phyloP scores from a whole-genome alignment of 2,888 invertebrate species.

The Metallyticus violacea region DNA sequence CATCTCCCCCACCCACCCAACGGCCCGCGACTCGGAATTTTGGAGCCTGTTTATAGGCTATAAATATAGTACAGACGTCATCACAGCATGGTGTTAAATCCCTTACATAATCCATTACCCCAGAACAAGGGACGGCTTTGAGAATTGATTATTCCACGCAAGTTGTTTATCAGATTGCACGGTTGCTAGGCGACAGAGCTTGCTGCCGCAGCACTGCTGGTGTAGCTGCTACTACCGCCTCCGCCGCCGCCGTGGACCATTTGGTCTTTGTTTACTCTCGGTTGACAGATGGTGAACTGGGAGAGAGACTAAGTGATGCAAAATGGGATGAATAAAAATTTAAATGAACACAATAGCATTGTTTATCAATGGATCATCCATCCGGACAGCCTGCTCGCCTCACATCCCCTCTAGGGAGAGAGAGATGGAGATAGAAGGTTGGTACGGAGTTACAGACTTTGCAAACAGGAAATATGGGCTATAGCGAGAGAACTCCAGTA shows the following conservation, averaged over 20 bases:
- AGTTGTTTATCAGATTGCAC: constrained; percentile 40
- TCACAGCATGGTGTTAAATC: constrained; percentile 35
- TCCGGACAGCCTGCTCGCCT: constrained; percentile 1
- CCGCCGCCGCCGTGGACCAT: constrained; percentile 36
- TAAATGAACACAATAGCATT: constrained; percentile 33
- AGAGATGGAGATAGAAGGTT: background rate
- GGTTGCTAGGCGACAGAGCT: constrained; percentile 34
- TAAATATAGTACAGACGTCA: constrained; percentile 35
- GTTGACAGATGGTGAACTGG: constrained; percentile 40
- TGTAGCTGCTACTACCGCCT: background rate
- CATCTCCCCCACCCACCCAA: constrained; percentile 6
- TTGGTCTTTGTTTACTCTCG: constrained; percentile 40
- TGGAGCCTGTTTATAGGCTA: constrained; percentile 34
- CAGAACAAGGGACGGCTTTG: constrained; percentile 34
- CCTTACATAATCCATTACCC: constrained; percentile 36
- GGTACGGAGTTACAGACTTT: background rate
- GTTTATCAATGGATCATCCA: constrained; percentile 31
- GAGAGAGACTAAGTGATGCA: constrained; percentile 34
- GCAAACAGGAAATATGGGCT: background rate
- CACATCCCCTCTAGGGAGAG: background rate
- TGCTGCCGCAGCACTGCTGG: constrained; percentile 13
- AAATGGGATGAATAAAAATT: constrained; percentile 34
- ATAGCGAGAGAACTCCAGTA: background rate
- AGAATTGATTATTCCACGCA: constrained; percentile 38
- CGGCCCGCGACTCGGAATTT: constrained; percentile 23